Evolutionary conservation across 2,113 vertebrate species (phyloP), one percentile per base, ranked within the genome.

Genomic region (Lota lota): DNA sequence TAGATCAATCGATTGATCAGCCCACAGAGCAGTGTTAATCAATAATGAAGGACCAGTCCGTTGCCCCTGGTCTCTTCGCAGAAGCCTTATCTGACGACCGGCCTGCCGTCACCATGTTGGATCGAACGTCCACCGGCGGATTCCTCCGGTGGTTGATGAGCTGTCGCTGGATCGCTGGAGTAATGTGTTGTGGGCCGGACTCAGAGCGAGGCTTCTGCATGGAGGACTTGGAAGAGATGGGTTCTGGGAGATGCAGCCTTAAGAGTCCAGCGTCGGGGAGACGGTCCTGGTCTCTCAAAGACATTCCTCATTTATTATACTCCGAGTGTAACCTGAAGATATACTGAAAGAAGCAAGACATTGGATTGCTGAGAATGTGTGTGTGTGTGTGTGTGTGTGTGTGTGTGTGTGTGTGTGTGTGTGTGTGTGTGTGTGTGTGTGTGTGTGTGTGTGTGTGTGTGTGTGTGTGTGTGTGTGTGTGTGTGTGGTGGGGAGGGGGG

Each of bases 271-370:
- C 28, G 7, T 33, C 4, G 28, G 28, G 68, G 61, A 59, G 69
- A 18, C 53, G 2, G 57, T 69, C 58, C 17, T 22, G 70, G 24
- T 65, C 63, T 50, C 64, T 70, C 68, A 63, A 63, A 67, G 64
- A 70, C 74, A 79, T 86, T 81, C 69, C 74, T 72, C 11, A 68
- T 67, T 73, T 69, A 75, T 59, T 58, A 82, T 74, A 50, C 59
- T 60, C 22, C 14, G 59, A 65, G 73, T 73, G 75, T 72, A 78
- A 83, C 73, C 75, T 85, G 85, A 83, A 71, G 80, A 69, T 83
- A 73, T 56, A 67, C 57, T 84, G 84, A 83, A 73, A 86, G 78
- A 80, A 83, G 78, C 68, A 77, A 79, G 81, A 81, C 74, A 69
- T 40, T 74, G 83, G 83, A 85, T 79, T 82, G 74, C 62, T 63